Base-by-base conservation (phyloP, 2,797 vertebrate genomes). In the Neoniphon sammara region DNA sequence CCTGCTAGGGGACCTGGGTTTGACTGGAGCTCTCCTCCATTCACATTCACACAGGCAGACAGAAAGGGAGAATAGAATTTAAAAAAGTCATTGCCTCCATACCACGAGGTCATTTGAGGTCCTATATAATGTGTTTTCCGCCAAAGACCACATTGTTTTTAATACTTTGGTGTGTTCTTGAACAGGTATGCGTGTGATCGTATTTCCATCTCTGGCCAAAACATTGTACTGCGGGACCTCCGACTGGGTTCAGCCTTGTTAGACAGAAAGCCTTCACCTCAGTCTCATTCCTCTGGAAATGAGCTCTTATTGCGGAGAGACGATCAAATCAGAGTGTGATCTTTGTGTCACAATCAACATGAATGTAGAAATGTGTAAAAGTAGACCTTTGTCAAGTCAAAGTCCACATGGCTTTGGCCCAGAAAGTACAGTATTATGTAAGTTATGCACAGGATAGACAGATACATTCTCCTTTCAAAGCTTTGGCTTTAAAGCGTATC, bases 1-100 rank as follows among this genome's bases (percentile, higher is more conserved):
- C 23, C 30, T 31, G 11, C 20, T 18, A 66, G 63, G 31, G n/a
- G 63, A 53, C n/a, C 36, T 14, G 31, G 62, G 47, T 65, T 65
- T 23, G 30, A 65, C 47, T 65, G 30, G n/a, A 52, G 47, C 10
- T n/a, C 30, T 57, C 17, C 8, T n/a, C 27, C 55, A 9, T 18
- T 14, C 30, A 7, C 30, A 49, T 10, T 10, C 25, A 49, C 12
- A 49, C 27, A 52, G 62, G 39, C 39, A 14, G 39, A 42, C 39
- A 42, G 10, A 42, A 11, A 3, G 39, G 39, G 27, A 30, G 18
- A 31, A 12, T 53, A 21, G 30, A 27, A 27, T 27, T 2, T 2
- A 25, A 21, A 49, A 5, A 36, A 20, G 10, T 21, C 27, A 65
- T 23, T 53, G 18, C 44, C 44, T 14, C 9, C 17, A 34, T 65